Base-by-base conservation (phyloP, 2,113 vertebrate genomes). In the Heliornis fulica region DNA sequence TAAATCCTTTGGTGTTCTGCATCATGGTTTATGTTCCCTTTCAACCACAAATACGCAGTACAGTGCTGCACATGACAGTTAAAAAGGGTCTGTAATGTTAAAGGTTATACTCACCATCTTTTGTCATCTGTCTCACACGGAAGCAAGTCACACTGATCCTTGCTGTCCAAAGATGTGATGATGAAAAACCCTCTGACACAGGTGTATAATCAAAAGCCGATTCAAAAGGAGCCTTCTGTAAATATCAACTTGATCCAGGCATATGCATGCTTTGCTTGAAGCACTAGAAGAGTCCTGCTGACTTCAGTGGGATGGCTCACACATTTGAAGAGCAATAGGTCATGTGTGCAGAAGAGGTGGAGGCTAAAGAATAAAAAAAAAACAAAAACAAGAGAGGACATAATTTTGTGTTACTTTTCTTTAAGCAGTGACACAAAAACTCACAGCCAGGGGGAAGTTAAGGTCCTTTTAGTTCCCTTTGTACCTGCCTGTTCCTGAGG, bases 201-300 rank as follows among this genome's bases (percentile, higher is more conserved):
- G 92, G 83, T 90, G 69, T 78, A 64, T 70, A 94, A 96, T 93
- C 93, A 94, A 96, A 97, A 94, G 91, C 82, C 90, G 68, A 89
- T 94, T 96, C 90, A 74, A 78, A 96, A 93, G 93, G 90, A 90
- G 43, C 36, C 60, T 60, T 90, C 92, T 81, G 88, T 87, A 95
- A 92, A 96, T 95, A 93, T 31, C 88, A 93, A 66, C 90, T 89
- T 64, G 80, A 94, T 90, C 76, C 83, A 86, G 92, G 85, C 85
- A 93, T 92, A 91, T 60, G 79, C 88, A 83, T 36, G 71, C 82
- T 74, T 86, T 69, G 68, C 84, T 81, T 16, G 60, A 65, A 90
- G 84, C 93, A 66, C 72, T 3, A 3, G 59, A 48, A 92, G 74
- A 53, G 80, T 57, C 89, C 92, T 64, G 65, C 94, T 84, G 94